Evolutionary conservation across 2,888 invertebrate genomes (phyloP).

Genomic region (Sabatieria punctata): DNA sequence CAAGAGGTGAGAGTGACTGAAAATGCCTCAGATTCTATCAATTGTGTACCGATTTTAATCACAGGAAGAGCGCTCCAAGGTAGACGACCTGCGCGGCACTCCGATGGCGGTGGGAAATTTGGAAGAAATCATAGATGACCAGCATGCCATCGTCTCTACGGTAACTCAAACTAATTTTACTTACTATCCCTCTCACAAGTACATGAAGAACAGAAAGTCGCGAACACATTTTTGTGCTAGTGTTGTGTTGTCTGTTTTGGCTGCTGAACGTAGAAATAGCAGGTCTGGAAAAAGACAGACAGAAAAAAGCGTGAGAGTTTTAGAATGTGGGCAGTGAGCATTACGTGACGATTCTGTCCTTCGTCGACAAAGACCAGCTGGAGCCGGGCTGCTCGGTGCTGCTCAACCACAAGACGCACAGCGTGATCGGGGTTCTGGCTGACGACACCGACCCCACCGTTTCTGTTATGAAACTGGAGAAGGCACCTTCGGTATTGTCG

Average conservation of each 20-base stretch:
- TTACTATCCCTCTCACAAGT: no score
- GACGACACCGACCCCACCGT: conserved; percentile 99
- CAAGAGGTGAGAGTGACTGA: conserved; percentile 49
- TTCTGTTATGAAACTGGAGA: conserved; percentile 98
- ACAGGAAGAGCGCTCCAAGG: conserved; percentile 81
- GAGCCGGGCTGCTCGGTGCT: conserved; percentile 97
- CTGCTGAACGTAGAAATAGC: conserved; percentile 1
- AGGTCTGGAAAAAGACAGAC: conserved; percentile 1
- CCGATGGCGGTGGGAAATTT: conserved; percentile 99
- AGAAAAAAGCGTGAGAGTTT: conserved; percentile 7
- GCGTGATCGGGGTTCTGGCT: conserved; percentile 94
- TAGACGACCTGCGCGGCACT: conserved; percentile 92
- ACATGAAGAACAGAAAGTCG: no score
- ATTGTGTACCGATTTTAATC: conserved; percentile 7
- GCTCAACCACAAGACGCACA: conserved; percentile 96
- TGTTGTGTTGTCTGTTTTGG: background rate
- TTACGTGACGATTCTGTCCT: conserved; percentile 94
- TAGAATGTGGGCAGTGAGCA: conserved; percentile 80
- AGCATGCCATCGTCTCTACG: conserved; percentile 97
- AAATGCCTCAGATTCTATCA: conserved; percentile 16
- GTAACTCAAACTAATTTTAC: no score
- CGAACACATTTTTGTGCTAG: background rate
- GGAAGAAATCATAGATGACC: conserved; percentile 98
- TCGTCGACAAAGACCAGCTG: conserved; percentile 96
- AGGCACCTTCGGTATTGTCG: conserved; percentile 55